Base-by-base conservation (phyloP, 2,113 vertebrate genomes). In the Lophura nycthemera region DNA sequence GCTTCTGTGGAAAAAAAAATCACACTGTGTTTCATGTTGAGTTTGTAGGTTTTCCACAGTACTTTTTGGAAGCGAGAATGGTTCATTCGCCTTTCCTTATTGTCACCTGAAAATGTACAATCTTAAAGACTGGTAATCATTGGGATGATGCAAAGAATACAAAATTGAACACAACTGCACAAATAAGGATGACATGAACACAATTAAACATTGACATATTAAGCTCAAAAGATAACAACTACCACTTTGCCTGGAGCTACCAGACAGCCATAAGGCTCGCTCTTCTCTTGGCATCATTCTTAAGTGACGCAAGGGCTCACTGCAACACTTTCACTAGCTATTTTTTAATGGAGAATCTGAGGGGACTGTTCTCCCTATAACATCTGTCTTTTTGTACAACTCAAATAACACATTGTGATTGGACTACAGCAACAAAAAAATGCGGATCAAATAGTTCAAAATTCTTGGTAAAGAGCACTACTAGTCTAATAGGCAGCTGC, bases 251-350 rank as follows among this genome's bases (percentile, higher is more conserved):
- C 52, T 74, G 71, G 38, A 74, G 38, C 71, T 57, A 42, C 38
- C 67, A 57, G 50, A 43, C 29, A 43, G 38, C 48, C 34, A 52
- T 21, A 38, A 52, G 48, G 50, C n/a, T 27, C 36, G 7, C 34
- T 50, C 47, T 38, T 66, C 67, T n/a, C 47, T 10, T 34, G 19
- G 57, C 36, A 15, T 13, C 15, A 3, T 16, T 64, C 63, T 30
- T 22, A 34, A 0, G 0, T 2, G 0, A 32, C 10, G 20, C 7
- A 11, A 36, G 7, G 15, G 42, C 48, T 63, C 32, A 1, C 7
- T 32, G 1, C 4, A 80, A n/a, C 29, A 6, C 16, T 19, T 24
- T 7, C 17, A 29, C 19, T 40, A n/a, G 69, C 40, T 56, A 8
- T 16, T 29, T 7, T n/a, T 17, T 22, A 13, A 13, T 4, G 4